A percentile compares a stretch with the other conserved stretches of the same genome.
These are phyloP conservation scores for Chaetodon trifasciatus DNA, from an alignment of 2,797 vertebrate species.

Conservation along the genomic window DNA sequence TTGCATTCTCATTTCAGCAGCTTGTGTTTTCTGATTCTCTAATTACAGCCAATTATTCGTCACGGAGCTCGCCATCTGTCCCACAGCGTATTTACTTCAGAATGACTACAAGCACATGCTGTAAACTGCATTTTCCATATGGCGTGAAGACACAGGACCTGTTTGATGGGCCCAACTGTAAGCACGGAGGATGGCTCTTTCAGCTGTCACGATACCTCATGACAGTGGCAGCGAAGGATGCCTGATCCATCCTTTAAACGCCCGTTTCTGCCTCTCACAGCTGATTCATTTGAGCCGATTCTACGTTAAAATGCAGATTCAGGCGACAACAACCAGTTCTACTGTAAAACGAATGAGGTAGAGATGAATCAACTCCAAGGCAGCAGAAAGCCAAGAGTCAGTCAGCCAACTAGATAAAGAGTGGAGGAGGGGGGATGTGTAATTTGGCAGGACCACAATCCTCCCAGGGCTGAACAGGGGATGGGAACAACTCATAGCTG, in stretches of 20 bases:
- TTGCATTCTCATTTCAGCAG: constrained; percentile 1
- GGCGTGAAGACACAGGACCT: constrained; percentile 3
- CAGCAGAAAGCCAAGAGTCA: constrained; percentile 29
- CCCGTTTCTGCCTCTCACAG: neutral
- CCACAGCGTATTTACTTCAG: constrained; percentile 3
- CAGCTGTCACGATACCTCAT: neutral
- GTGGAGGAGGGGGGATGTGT: neutral
- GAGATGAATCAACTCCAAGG: constrained; percentile 23
- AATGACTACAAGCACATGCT: neutral
- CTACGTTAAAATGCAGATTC: neutral
- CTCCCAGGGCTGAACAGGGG: constrained; percentile 37
- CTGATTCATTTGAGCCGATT: neutral
- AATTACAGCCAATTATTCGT: constrained; percentile 26
- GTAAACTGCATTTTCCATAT: constrained; percentile 18
- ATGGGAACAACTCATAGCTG: constrained; percentile 59
- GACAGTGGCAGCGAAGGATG: neutral
- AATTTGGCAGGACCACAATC: constrained; percentile 53
- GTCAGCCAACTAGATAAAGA: constrained; percentile 24
- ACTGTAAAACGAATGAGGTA: neutral
- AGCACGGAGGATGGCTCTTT: neutral
- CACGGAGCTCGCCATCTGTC: constrained; percentile 6
- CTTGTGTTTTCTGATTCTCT: constrained; percentile 30
- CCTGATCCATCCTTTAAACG: neutral
- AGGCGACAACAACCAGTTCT: neutral
- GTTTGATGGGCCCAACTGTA: neutral